These are phyloP conservation scores for Adelphocoris suturalis DNA, from an alignment of 2,888 invertebrate genomes.

Conservation along the genomic window DNA sequence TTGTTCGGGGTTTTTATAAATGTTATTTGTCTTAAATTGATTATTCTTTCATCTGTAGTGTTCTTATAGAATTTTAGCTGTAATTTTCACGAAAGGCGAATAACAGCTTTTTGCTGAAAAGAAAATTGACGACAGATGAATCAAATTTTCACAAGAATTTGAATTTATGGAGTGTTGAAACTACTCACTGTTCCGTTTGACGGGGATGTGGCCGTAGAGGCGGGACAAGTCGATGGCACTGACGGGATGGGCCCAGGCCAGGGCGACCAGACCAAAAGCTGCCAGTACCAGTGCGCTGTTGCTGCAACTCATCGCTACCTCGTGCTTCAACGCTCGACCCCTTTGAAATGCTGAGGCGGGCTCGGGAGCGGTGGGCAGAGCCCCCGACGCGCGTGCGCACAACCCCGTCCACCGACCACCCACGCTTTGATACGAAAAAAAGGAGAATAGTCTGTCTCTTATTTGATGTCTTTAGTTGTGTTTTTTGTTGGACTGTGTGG, in stretches of 20 bases:
- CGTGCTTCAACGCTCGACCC: slow-evolving; percentile 35
- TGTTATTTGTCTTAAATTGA: too few relatives aligned
- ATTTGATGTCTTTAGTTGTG: not conserved
- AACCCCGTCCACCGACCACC: not conserved
- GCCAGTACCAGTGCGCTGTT: slow-evolving; percentile 77
- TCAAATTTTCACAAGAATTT: too few relatives aligned
- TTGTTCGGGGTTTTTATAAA: too few relatives aligned
- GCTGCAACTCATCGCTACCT: slow-evolving; percentile 71
- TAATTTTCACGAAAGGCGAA: too few relatives aligned
- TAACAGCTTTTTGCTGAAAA: too few relatives aligned
- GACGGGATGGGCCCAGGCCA: slow-evolving; percentile 84
- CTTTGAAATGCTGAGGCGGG: slow-evolving; percentile 40
- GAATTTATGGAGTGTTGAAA: not conserved
- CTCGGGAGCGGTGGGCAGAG: not conserved
- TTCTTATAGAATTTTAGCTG: too few relatives aligned
- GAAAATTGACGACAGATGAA: too few relatives aligned
- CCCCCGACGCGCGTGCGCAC: not conserved
- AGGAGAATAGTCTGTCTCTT: not conserved
- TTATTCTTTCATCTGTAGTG: too few relatives aligned
- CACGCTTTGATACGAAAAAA: not conserved
- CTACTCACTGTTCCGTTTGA: slow-evolving; percentile 85
- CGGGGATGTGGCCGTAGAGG: slow-evolving; percentile 87
- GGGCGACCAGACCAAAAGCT: slow-evolving; percentile 79
- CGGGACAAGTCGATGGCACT: slow-evolving; percentile 89
- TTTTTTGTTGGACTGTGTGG: not conserved